Evolutionary conservation across 2,797 vertebrate species (phyloP).

Genomic region (Pseudochaenichthys georgianus): DNA sequence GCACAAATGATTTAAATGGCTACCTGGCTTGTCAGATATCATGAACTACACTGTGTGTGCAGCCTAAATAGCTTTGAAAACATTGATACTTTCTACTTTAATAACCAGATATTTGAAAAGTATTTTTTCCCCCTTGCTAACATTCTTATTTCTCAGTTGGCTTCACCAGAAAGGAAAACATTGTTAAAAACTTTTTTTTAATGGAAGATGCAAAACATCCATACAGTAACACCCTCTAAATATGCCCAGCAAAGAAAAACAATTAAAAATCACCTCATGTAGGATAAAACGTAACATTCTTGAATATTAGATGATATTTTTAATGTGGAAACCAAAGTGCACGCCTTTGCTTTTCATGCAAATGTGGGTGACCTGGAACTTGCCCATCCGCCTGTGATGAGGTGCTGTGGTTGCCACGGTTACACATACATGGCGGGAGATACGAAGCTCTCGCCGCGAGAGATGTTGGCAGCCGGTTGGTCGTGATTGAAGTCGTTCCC

Average conservation of each 20-base stretch:
- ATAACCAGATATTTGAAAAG: background rate
- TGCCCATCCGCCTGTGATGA: background rate
- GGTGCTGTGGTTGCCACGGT: constrained; percentile 17
- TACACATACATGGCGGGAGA: constrained; percentile 85
- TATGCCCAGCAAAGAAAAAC: constrained; percentile 8
- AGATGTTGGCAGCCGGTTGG: constrained; percentile 56
- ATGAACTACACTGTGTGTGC: constrained; percentile 2
- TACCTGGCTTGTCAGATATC: constrained; percentile 10
- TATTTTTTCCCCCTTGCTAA: background rate
- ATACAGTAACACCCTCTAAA: constrained; percentile 7
- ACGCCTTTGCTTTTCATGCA: constrained; percentile 50
- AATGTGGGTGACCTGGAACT: constrained; percentile 59
- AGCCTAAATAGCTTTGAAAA: background rate
- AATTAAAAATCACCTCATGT: background rate
- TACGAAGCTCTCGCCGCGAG: constrained; percentile 82
- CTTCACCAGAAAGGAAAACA: constrained; percentile 3
- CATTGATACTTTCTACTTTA: background rate
- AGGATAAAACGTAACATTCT: constrained; percentile 1
- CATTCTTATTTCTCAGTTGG: background rate
- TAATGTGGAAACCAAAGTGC: constrained; percentile 26
- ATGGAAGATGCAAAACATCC: background rate
- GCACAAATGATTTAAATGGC: constrained; percentile 37
- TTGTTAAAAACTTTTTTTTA: background rate
- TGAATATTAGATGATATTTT: background rate
- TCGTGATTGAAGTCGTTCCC: constrained; percentile 66